Base-by-base conservation (phyloP, 2,797 vertebrate genomes). In the Muscicapa striata region DNA sequence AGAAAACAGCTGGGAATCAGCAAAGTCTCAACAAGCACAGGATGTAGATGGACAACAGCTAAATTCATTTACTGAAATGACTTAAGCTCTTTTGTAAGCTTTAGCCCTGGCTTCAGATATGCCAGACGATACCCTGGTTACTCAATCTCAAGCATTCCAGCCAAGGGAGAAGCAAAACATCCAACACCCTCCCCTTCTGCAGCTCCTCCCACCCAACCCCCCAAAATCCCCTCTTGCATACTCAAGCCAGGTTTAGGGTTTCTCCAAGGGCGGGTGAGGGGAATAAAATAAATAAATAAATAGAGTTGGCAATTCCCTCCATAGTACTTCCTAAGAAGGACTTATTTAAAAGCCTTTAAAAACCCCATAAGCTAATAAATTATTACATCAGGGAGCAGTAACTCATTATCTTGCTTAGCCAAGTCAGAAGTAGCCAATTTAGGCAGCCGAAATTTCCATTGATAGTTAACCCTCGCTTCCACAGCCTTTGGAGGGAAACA, bases 1-100 rank as follows among this genome's bases (percentile, higher is more conserved):
- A 94, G 77, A 84, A 96, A 96, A 95, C 96, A 96, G 95, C 95
- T 88, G 83, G 96, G 93, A 96, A 96, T 69, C 96, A 94, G 95
- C 87, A 90, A 94, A 94, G 88, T 78, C 94, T 88, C 93, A 88
- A 86, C 93, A 88, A 94, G 93, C 90, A 91, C 94, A 95, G 95
- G 93, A 96, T 93, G 95, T 91, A 84, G 91, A 96, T 40, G 80
- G 95, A 96, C 95, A 96, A 94, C 93, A 94, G 91, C 93, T 94
- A 96, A 95, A 93, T 95, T 94, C 85, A 91, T 89, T 91, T 94
- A 94, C 90, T 86, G 85, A 94, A 95, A 96, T 93, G 83, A 91
- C 93, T 93, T 90, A 91, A 94, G 88, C 94, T 91, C 96, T 91
- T 93, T 78, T 86, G 66, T 89, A 85, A 84, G 89, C 73, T 94